Base-by-base conservation (phyloP, 2,888 invertebrate genomes). In the Synergus gifuensis region DNA sequence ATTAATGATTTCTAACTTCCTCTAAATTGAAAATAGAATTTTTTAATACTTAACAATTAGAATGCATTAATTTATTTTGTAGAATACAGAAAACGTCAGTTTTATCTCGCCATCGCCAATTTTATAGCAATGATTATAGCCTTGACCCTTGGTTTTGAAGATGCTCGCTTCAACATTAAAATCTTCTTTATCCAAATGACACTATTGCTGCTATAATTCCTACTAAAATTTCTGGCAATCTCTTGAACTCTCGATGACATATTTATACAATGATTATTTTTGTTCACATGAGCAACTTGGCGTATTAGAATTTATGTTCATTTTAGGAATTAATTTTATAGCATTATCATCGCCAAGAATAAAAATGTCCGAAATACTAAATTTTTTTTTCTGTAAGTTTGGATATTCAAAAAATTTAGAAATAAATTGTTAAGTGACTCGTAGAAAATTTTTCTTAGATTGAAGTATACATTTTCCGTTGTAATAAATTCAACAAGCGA, bases 101-200 rank as follows among this genome's bases (percentile, higher is more conserved):
- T 93, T 93, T 88, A 94, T 94, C 77, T 89, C 86, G 0, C 93
- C 94, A 0, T 94, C 94, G 0, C 93, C 94, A 1, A 93, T 93
- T 78, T 88, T n/a, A n/a, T 96, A 69, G 99, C 98, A 0, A 95
- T 99, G 93, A 92, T 97, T 78, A 98, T 98, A 92, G 98, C 98
- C 82, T 97, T 98, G 88, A 93, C 98, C 0, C 94, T 99, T 0
- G 99, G 99, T 0, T 96, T 99, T 87, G 99, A 98, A 0, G 99
- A 99, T 91, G 97, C 98, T 16, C 98, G 98, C 92, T 99, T 96
- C 93, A 99, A 99, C 90, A 99, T 99, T 0, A 98, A 98, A 93
- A 95, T 99, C 62, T 99, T 98, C 90, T 98, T 77, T 99, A 97
- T 90, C 94, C 97, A 0, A 96, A 97, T 78, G 96, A 98, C 86